phyloP scores from a whole-genome alignment of 2,888 invertebrate genomes.

The Lordiphosa fenestrarum region DNA sequence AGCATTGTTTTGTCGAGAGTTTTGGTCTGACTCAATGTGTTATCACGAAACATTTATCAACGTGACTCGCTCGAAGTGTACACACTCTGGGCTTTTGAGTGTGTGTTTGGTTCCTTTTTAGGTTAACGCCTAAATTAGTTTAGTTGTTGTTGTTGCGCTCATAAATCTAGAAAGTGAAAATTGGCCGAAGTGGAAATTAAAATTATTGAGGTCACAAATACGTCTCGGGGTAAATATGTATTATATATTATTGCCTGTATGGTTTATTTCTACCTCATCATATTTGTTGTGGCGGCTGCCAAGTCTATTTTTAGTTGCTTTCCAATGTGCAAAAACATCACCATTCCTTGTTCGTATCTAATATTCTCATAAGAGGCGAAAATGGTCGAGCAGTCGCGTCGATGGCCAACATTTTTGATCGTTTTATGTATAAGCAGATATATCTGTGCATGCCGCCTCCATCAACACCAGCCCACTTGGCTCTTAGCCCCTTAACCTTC shows the following conservation, averaged over 20 bases:
- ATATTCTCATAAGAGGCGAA: neutral
- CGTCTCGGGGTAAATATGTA: neutral
- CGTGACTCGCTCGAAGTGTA: too few relatives aligned
- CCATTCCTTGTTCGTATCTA: conserved; percentile 32
- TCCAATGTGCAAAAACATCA: conserved; percentile 34
- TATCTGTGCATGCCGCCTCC: neutral
- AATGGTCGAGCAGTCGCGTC: too few relatives aligned
- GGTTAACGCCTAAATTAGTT: too few relatives aligned
- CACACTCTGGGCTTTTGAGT: too few relatives aligned
- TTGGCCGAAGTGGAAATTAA: conserved; percentile 27
- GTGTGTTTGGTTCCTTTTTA: too few relatives aligned
- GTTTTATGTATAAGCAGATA: neutral
- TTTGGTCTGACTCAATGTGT: conserved; percentile 7
- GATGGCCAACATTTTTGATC: neutral
- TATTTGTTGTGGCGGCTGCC: conserved; percentile 30
- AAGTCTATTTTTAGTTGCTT: conserved; percentile 37
- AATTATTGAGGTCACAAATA: conserved; percentile 37
- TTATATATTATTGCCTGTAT: conserved; percentile 2
- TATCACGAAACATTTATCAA: conserved; percentile 7
- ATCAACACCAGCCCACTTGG: too few relatives aligned
- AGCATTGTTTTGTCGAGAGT: too few relatives aligned
- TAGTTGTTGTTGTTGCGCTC: conserved; percentile 21
- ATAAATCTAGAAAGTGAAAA: conserved; percentile 34
- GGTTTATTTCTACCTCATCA: conserved; percentile 8
- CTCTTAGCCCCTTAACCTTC: too few relatives aligned